These are phyloP conservation scores for Actinostola sp. DNA, from an alignment of 92 coral and sea anemone species.

Conservation along the genomic window DNA sequence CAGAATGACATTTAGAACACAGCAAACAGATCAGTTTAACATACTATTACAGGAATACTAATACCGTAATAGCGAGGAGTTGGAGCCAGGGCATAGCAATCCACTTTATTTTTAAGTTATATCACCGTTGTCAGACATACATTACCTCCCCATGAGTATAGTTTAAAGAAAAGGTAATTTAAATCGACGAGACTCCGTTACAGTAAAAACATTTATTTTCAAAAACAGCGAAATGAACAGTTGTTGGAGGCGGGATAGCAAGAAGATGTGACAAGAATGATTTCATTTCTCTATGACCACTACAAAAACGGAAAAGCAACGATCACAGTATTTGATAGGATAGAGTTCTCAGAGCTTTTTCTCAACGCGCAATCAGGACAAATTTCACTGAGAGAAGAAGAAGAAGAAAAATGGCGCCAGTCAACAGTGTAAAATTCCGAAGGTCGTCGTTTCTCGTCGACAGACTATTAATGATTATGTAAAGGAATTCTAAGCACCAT, in stretches of 20 bases:
- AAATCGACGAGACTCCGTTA: background rate
- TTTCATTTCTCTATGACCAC: background rate
- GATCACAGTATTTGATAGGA: too few relatives aligned
- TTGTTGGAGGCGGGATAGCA: background rate
- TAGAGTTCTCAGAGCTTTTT: too few relatives aligned
- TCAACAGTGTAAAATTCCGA: too few relatives aligned
- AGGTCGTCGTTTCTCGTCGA: background rate
- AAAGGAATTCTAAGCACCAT: background rate
- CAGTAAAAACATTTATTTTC: background rate
- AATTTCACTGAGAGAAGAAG: background rate
- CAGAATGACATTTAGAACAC: too few relatives aligned
- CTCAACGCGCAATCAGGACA: background rate
- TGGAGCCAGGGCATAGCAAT: too few relatives aligned
- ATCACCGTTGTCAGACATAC: too few relatives aligned
- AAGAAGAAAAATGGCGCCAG: conserved; percentile 4
- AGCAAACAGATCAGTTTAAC: background rate
- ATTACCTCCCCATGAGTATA: too few relatives aligned
- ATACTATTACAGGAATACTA: background rate
- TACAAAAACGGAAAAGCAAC: too few relatives aligned
- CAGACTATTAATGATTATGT: background rate
- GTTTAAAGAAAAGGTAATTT: background rate
- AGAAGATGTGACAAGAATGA: background rate
- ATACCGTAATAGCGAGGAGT: background rate
- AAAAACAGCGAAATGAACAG: background rate
- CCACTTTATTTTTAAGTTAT: too few relatives aligned